These are phyloP conservation scores for Chironomus riparius DNA, from an alignment of 2,888 invertebrate species.

Conservation along the genomic window DNA sequence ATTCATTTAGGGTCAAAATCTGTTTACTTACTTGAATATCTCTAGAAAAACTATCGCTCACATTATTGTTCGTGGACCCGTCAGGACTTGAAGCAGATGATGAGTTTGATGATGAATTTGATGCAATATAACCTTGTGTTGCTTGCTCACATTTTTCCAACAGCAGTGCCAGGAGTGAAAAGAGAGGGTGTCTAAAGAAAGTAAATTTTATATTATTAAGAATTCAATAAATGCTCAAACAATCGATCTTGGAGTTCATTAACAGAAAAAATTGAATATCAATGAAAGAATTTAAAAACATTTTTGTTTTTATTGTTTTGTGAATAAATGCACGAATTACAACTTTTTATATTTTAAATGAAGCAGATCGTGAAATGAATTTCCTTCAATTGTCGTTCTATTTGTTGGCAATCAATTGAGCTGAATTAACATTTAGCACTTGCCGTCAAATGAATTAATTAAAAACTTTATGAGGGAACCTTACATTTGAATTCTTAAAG, in stretches of 20 bases:
- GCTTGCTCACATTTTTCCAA: constrained; percentile 96
- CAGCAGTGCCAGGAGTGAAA: constrained; percentile 81
- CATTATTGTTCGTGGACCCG: constrained; percentile 30
- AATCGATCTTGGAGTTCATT: background rate
- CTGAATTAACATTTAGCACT: no score
- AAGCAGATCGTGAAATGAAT: background rate
- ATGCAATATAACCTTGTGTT: constrained; percentile 82
- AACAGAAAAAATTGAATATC: background rate
- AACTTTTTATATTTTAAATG: background rate
- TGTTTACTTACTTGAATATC: constrained; percentile 31
- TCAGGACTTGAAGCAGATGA: constrained; percentile 70
- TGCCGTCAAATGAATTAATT: no score
- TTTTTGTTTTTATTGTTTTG: background rate
- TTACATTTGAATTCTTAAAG: background rate
- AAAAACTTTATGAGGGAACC: background rate
- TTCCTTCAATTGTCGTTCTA: no score
- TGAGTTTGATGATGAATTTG: constrained; percentile 64
- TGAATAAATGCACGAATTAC: background rate
- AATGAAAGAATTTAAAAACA: background rate
- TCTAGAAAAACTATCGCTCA: constrained; percentile 32
- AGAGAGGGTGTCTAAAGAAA: constrained; percentile 72
- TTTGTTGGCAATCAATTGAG: no score
- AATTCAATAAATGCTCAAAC: background rate
- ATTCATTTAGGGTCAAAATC: background rate
- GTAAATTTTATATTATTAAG: background rate